Base-by-base conservation (phyloP, 2,113 vertebrate species). In the Boleophthalmus pectinirostris region DNA sequence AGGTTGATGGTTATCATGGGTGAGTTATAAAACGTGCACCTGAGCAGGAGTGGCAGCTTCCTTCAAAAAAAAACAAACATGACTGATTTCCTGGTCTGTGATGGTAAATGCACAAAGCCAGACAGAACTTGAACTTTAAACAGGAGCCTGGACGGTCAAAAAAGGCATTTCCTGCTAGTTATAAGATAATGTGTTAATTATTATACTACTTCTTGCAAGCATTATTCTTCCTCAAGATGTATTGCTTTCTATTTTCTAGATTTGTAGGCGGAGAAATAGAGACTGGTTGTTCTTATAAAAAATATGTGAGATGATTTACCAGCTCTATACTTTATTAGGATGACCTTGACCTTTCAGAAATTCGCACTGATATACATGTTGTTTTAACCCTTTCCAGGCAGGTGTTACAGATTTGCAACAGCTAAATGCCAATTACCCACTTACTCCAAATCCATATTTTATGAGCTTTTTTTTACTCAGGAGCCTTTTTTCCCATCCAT, bases 131-230 rank as follows among this genome's bases (percentile, higher is more conserved):
- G 14, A 23, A 33, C 49, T 66, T 53, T 21, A 63, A 74, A 35
- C 25, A 33, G 56, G 35, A 6, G 2, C n/a, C 0, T 16, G 0
- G 4, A n/a, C n/a, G n/a, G n/a, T n/a, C n/a, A n/a, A n/a, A n/a
- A n/a, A n/a, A n/a, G 47, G 45, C 3, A 9, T 51, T 74, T 81
- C 25, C 43, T 11, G n/a, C n/a, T n/a, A n/a, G n/a, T n/a, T n/a
- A n/a, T n/a, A 57, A 74, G 2, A 0, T 51, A 21, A 29, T 14
- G 46, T 56, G 18, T 43, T 23, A 51, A 70, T 76, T 6, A 43
- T 58, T 82, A 5, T n/a, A 69, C 12, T 14, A 29, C 2, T 16
- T 9, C 51, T 18, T 21, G 14, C 47, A 63, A 61, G 61, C 9
- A 16, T 43, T 66, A 20, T 8, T 57, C 38, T 49, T 53, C 4